Conservation (phyloP, 2,888 invertebrate species). For the Drosophila nr. medialis region DNA sequence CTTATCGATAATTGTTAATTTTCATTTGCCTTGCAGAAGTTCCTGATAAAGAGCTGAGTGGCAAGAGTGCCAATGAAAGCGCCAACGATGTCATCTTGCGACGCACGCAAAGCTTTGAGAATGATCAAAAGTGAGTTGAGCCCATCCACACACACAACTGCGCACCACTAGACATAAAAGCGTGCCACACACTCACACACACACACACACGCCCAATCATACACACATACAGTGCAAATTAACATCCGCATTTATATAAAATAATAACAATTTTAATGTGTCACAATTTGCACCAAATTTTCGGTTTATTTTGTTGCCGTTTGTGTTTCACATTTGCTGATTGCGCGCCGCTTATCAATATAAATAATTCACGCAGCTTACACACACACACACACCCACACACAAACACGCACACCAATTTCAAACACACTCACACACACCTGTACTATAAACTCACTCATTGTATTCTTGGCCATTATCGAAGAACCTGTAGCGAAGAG, state of each 20-base stretch:
- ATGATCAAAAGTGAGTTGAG: constrained; percentile 93
- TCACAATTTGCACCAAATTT: constrained; percentile 67
- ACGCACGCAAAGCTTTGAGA: constrained; percentile 94
- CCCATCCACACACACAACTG: constrained; percentile 23
- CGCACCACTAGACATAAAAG: constrained; percentile 50
- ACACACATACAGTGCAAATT: constrained; percentile 49
- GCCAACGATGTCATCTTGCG: constrained; percentile 89
- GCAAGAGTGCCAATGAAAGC: constrained; percentile 70
- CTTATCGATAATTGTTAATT: background rate
- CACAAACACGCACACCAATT: constrained; percentile 12
- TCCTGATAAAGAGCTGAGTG: constrained; percentile 86
- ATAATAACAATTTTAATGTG: constrained; percentile 47
- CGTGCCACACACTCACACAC: constrained; percentile 49
- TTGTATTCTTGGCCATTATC: constrained; percentile 52
- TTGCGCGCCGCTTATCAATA: constrained; percentile 60
- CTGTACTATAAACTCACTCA: constrained; percentile 27
- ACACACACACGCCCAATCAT: constrained; percentile 27
- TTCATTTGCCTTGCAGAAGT: constrained; percentile 84
- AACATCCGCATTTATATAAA: constrained; percentile 62
- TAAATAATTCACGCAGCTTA: constrained; percentile 34
- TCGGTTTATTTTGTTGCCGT: constrained; percentile 61
- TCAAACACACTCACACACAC: constrained; percentile 11
- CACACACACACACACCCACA: constrained; percentile 24
- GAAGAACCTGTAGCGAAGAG: constrained; percentile 21
- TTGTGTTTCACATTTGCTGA: constrained; percentile 71